A percentile compares a stretch with the other conserved stretches of the same genome.
phyloP scores from a whole-genome alignment of 64 coral and sea anemone species.

The Astreopora myriophthalma region DNA sequence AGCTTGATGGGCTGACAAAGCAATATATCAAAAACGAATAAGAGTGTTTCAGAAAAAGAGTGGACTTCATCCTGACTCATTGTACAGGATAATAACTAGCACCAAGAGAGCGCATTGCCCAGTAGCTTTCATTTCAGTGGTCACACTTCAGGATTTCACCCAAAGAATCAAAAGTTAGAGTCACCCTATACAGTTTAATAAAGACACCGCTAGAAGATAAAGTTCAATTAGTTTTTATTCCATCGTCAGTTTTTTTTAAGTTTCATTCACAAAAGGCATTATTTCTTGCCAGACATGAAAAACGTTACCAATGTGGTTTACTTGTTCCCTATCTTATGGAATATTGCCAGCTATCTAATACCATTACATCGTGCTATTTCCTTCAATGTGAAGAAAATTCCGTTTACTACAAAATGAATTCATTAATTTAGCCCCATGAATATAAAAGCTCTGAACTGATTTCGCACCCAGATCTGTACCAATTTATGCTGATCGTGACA shows the following conservation, averaged over 20 bases:
- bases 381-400: slow-evolving; percentile 7
- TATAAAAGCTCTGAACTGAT: too few species aligned
- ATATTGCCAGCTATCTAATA: not conserved
- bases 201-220: not conserved
- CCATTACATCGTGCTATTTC: not conserved
- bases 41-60: too few species aligned
- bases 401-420: too few species aligned
- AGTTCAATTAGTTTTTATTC: not conserved
- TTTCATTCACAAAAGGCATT: not conserved
- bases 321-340: not conserved
- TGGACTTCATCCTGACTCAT: not conserved
- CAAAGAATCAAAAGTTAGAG: not conserved
- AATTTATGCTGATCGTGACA: too few species aligned
- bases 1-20: too few species aligned
- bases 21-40: too few species aligned
- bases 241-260: not conserved
- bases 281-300: not conserved
- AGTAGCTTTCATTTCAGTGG: not conserved
- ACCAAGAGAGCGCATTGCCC: not conserved
- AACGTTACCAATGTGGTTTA: not conserved
- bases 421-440: too few species aligned
- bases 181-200: not conserved
- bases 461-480: too few species aligned
- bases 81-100: not conserved
- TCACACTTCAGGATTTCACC: not conserved